Conservation (phyloP, 2,797 vertebrate species). For the Rhadinocentrus ornatus region DNA sequence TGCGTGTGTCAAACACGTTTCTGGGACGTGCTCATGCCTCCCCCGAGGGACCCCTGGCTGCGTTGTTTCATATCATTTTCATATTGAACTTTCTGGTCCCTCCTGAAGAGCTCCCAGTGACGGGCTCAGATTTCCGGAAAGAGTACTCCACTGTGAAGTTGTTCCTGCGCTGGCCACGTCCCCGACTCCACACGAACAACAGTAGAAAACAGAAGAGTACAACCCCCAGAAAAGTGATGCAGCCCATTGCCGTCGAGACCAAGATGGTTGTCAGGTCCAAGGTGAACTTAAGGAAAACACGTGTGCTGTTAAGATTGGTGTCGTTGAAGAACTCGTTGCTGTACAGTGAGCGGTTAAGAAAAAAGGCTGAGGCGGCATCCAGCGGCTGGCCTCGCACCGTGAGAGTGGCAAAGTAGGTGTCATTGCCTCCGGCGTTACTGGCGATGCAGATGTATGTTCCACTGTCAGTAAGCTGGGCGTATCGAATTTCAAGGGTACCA, state of each 20-base stretch:
- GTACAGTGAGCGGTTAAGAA: slow-evolving; percentile 88
- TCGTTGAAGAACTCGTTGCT: slow-evolving; percentile 88
- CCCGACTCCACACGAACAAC: slow-evolving; percentile 97
- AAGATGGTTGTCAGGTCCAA: slow-evolving; percentile 97
- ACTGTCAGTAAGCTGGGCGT: slow-evolving; percentile 91
- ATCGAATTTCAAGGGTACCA: slow-evolving; percentile 93
- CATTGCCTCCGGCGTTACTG: slow-evolving; percentile 96
- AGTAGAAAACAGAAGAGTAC: slow-evolving; percentile 99
- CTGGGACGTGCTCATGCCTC: slow-evolving; percentile 84
- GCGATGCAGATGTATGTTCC: slow-evolving; percentile 99
- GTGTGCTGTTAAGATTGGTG: slow-evolving; percentile 91
- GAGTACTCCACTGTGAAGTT: slow-evolving; percentile 98
- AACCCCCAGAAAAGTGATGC: slow-evolving; percentile 98
- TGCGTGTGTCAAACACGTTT: slow-evolving; percentile 78
- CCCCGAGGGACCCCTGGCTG: slow-evolving; percentile 86
- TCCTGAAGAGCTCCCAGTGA: slow-evolving; percentile 85
- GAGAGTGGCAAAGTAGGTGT: slow-evolving; percentile 96
- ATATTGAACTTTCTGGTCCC: slow-evolving; percentile 97
- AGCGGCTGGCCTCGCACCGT: slow-evolving; percentile 84
- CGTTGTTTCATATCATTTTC: slow-evolving; percentile 98
- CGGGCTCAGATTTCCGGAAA: slow-evolving; percentile 94
- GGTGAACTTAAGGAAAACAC: slow-evolving; percentile 92
- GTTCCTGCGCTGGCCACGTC: slow-evolving; percentile 96
- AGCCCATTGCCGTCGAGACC: slow-evolving; percentile 98
- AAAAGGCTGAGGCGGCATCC: slow-evolving; percentile 82